Evolutionary conservation across 2,888 invertebrate genomes (phyloP).

Genomic region (Slavum lentiscoides): DNA sequence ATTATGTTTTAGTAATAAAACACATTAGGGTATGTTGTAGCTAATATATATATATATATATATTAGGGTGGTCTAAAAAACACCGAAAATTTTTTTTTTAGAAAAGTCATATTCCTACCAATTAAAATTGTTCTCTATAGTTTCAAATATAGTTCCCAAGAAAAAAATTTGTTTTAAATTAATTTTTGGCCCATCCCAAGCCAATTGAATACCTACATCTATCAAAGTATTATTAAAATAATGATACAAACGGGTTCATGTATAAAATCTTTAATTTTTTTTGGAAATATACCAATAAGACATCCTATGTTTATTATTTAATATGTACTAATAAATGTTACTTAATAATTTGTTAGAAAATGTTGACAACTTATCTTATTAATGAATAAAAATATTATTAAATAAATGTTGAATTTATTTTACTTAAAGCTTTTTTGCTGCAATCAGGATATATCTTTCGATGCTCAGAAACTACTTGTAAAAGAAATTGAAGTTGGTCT

Average conservation of each 20-base stretch:
- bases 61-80: not conserved
- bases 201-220: not conserved
- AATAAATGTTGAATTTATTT: not conserved
- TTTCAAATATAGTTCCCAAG: not conserved
- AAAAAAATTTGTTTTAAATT: not conserved
- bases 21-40: too few relatives aligned
- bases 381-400: not conserved
- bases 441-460: not conserved
- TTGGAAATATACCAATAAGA: not conserved
- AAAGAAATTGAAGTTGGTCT: conserved; percentile 1
- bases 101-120: not conserved
- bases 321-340: not conserved
- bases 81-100: too few relatives aligned
- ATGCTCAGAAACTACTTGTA: conserved; percentile 25
- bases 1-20: too few relatives aligned
- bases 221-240: not conserved
- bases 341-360: not conserved
- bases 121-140: not conserved
- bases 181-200: not conserved
- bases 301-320: not conserved
- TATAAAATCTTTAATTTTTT: not conserved
- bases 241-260: not conserved
- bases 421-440: not conserved
- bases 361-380: not conserved
- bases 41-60: too few relatives aligned